Conservation (phyloP, 1,140 invertebrate genomes). For the Brachionus rubens region DNA sequence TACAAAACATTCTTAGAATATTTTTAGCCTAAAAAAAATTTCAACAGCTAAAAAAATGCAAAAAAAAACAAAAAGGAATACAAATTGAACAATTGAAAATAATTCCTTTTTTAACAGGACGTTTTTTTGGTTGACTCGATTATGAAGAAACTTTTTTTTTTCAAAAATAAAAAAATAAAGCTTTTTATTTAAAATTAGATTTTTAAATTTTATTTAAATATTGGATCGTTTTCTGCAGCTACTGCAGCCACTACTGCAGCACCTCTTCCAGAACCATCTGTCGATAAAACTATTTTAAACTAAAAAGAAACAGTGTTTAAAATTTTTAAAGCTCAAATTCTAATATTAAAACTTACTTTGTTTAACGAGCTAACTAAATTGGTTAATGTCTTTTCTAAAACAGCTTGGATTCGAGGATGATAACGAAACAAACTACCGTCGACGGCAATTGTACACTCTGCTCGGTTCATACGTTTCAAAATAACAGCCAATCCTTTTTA, state of each 20-base stretch:
- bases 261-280: constrained; percentile 44
- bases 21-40: too few species aligned
- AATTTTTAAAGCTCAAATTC: background rate
- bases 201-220: constrained; percentile 14
- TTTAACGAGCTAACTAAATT: constrained; percentile 65
- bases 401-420: constrained; percentile 92
- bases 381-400: constrained; percentile 86
- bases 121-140: too few species aligned
- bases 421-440: constrained; percentile 97
- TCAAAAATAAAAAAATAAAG: too few species aligned
- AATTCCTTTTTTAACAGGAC: too few species aligned
- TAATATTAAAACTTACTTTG: too few species aligned
- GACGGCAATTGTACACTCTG: constrained; percentile 86
- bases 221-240: constrained; percentile 20
- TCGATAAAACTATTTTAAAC: constrained; percentile 36
- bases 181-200: background rate
- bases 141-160: too few species aligned
- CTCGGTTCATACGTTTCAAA: constrained; percentile 75
- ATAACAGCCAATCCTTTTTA: constrained; percentile 68
- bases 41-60: too few species aligned
- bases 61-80: too few species aligned
- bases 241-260: constrained; percentile 39
- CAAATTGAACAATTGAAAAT: too few species aligned
- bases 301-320: background rate
- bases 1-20: too few species aligned